Evolutionary conservation across 2,888 invertebrate genomes (phyloP).

Genomic region (Laothoe populi): DNA sequence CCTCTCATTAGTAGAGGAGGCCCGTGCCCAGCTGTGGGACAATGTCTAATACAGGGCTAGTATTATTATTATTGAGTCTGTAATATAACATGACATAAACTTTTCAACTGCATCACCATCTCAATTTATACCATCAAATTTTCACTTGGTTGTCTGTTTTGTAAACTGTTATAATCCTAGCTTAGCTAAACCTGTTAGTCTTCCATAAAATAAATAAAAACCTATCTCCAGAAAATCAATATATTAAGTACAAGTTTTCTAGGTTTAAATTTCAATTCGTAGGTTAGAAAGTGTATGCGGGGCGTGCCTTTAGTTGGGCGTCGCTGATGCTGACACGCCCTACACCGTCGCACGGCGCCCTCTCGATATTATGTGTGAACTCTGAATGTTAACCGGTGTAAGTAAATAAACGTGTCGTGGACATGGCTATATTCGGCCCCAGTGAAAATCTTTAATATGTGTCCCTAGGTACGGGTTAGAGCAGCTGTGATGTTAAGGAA

Average conservation of each 20-base stretch:
- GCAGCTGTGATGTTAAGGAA: not conserved
- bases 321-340: conserved; percentile 68
- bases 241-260: conserved; percentile 28
- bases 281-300: conserved; percentile 39
- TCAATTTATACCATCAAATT: too few relatives aligned
- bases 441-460: not conserved
- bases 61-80: too few relatives aligned
- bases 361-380: conserved; percentile 26
- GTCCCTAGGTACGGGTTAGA: not conserved
- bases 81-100: too few relatives aligned
- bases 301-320: conserved; percentile 75
- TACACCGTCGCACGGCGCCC: conserved; percentile 48
- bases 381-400: conserved; percentile 16
- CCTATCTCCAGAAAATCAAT: too few relatives aligned
- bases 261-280: conserved; percentile 40
- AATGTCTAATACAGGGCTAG: too few relatives aligned
- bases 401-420: conserved; percentile 5
- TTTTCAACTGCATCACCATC: too few relatives aligned
- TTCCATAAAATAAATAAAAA: too few relatives aligned
- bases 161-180: too few relatives aligned
- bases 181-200: too few relatives aligned
- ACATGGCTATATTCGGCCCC: conserved; percentile 6
- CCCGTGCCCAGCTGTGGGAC: too few relatives aligned
- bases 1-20: too few relatives aligned
- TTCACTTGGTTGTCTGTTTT: too few relatives aligned